phyloP scores from a whole-genome alignment of 92 coral and sea anemone species.

The Isaurus tuberculatus region DNA sequence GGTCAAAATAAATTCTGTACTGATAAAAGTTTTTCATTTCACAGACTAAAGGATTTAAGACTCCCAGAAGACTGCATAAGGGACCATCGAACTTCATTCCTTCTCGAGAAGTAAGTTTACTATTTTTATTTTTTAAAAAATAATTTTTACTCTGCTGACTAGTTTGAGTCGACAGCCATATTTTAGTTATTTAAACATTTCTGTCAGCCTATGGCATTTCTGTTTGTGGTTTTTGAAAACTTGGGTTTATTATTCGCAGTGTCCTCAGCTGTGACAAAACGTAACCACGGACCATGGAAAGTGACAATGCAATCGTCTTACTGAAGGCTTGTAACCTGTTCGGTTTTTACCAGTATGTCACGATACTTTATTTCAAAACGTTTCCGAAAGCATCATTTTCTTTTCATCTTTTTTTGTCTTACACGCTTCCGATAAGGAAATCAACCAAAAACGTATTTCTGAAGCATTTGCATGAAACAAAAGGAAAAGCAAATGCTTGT shows the following conservation, averaged over 20 bases:
- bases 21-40: constrained; percentile 37
- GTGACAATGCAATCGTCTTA: background rate
- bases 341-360: background rate
- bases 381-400: background rate
- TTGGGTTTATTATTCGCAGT: background rate
- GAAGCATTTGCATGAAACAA: background rate
- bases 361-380: background rate
- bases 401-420: background rate
- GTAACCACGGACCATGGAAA: background rate
- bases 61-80: constrained; percentile 80
- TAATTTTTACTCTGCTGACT: background rate
- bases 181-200: background rate
- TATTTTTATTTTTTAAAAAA: background rate
- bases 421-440: background rate
- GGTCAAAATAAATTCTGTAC: constrained; percentile 18
- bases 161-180: background rate
- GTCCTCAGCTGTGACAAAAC: background rate
- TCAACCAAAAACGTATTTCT: background rate
- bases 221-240: background rate
- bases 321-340: background rate
- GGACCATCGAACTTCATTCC: constrained; percentile 93
- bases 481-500: background rate
- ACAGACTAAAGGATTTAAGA: constrained; percentile 79
- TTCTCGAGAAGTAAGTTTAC: constrained; percentile 84
- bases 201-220: background rate